Evolutionary conservation across 2,797 vertebrate genomes (phyloP).

Genomic region (Macropus fuliginosus): DNA sequence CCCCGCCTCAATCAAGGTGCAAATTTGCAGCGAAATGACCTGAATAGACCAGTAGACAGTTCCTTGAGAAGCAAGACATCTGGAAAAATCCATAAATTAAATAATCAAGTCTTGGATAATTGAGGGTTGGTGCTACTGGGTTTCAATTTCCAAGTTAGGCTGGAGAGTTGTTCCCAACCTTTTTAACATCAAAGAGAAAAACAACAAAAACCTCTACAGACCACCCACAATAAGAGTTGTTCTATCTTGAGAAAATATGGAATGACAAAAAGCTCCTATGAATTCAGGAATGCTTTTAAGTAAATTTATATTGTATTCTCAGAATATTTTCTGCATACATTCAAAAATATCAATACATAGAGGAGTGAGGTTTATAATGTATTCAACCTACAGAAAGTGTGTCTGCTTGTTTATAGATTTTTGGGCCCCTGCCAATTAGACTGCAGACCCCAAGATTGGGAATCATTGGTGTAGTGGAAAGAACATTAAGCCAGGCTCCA

Average conservation of each 20-base stretch:
- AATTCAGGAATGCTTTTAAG: background rate
- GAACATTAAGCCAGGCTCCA: background rate
- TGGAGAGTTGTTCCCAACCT: background rate
- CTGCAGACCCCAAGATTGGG: background rate
- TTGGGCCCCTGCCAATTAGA: background rate
- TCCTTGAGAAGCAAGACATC: conserved; percentile 53
- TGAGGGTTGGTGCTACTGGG: background rate
- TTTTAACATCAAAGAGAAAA: background rate
- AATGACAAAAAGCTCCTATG: background rate
- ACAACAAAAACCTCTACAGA: background rate
- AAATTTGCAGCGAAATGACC: conserved; percentile 62
- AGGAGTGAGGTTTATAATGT: background rate
- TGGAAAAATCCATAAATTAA: conserved; percentile 45
- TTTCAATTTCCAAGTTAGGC: background rate
- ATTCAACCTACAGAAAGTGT: background rate
- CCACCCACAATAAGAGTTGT: background rate
- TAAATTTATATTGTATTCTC: background rate
- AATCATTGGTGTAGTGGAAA: background rate
- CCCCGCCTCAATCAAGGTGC: conserved; percentile 54
- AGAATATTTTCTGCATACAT: conserved; percentile 2
- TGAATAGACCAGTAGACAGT: conserved; percentile 49
- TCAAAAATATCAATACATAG: background rate
- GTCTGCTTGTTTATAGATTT: background rate
- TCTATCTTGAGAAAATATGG: background rate
- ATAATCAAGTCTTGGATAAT: conserved; percentile 9